A percentile compares a stretch with the other conserved stretches of the same genome.
Evolutionary conservation across 1,140 invertebrate species (phyloP).

Genomic region (Caenorhabditis briggsae): DNA sequence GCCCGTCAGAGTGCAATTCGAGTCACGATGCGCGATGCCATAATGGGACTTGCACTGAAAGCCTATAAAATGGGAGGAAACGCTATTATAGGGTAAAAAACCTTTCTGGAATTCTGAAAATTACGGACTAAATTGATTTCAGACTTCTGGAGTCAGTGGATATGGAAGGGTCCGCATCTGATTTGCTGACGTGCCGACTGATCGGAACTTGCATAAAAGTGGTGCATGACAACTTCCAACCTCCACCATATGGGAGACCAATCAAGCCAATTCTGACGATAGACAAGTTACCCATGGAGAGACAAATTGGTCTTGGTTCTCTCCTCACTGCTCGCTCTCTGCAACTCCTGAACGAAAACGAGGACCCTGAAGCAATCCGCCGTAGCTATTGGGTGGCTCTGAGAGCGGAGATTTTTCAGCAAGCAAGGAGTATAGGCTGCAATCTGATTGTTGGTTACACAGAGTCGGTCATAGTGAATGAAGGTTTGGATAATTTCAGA

Average conservation of each 20-base stretch:
- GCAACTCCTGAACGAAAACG: slow-evolving; percentile 40
- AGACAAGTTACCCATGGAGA: slow-evolving; percentile 22
- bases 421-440: slow-evolving; percentile 52
- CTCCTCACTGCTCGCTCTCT: slow-evolving; percentile 16
- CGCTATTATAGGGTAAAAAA: slow-evolving; percentile 53
- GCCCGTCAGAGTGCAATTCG: slow-evolving; percentile 47
- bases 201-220: slow-evolving; percentile 46
- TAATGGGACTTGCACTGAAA: slow-evolving; percentile 28
- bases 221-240: background rate
- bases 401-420: slow-evolving; percentile 55
- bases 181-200: slow-evolving; percentile 17
- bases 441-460: slow-evolving; percentile 57
- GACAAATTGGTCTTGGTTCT: slow-evolving; percentile 53
- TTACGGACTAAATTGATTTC: too few relatives aligned
- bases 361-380: slow-evolving; percentile 20
- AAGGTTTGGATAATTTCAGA: background rate
- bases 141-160: slow-evolving; percentile 33
- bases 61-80: slow-evolving; percentile 47
- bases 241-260: background rate
- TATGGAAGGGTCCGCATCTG: slow-evolving; percentile 50
- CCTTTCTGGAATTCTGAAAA: too few relatives aligned
- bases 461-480: slow-evolving; percentile 55
- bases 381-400: slow-evolving; percentile 37
- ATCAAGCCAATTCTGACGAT: slow-evolving; percentile 32
- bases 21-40: slow-evolving; percentile 24